Evolutionary conservation across 2,888 invertebrate species (phyloP).

Genomic region (Ophonus ardosiacus): DNA sequence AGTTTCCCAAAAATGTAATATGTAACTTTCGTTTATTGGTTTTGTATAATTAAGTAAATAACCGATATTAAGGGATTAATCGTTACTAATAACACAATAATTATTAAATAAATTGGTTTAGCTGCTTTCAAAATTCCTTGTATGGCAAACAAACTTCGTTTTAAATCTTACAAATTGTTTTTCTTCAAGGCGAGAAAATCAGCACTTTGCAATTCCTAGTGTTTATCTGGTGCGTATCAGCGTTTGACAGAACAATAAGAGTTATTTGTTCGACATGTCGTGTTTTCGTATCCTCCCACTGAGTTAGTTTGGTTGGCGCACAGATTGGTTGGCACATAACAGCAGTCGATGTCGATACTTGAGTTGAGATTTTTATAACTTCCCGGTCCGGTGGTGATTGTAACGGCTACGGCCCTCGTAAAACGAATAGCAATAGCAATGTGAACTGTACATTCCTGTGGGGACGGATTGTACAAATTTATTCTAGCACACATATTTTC

Average conservation of each 20-base stretch:
- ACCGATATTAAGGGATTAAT: too few relatives aligned
- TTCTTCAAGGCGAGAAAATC: too few relatives aligned
- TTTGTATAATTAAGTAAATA: too few relatives aligned
- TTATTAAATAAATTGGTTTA: too few relatives aligned
- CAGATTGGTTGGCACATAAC: conserved; percentile 30
- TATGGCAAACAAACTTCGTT: too few relatives aligned
- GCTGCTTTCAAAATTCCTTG: too few relatives aligned
- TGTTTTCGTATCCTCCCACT: conserved; percentile 13
- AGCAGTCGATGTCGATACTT: conserved; percentile 5
- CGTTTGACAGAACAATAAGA: background rate
- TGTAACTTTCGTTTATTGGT: too few relatives aligned
- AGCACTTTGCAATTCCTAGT: too few relatives aligned
- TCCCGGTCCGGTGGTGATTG: conserved; percentile 40
- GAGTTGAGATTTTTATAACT: conserved; percentile 42
- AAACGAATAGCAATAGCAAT: background rate
- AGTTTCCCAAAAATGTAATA: too few relatives aligned
- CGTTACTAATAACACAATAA: too few relatives aligned
- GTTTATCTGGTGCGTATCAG: too few relatives aligned
- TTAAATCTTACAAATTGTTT: too few relatives aligned
- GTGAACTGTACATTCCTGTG: background rate
- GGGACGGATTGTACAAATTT: conserved; percentile 15
- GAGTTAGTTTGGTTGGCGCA: conserved; percentile 7
- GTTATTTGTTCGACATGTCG: background rate
- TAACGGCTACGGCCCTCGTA: conserved; percentile 19
- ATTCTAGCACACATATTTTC: background rate